A percentile compares a stretch with the other conserved stretches of the same genome.
phyloP scores from a whole-genome alignment of 2,888 invertebrate species.

The Cephus rjabovi region DNA sequence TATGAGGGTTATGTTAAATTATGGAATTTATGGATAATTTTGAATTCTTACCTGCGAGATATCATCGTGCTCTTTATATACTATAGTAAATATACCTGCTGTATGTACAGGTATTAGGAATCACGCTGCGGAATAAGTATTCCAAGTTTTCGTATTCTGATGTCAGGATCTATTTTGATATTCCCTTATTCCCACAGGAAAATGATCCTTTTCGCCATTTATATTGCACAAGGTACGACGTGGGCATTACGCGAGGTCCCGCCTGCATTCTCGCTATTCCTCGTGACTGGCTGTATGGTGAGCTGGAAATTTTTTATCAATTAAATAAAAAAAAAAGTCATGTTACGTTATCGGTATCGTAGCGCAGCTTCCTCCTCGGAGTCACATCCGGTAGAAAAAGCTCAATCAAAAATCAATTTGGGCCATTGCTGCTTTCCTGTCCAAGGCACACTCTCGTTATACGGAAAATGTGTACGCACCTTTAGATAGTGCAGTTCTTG shows the following conservation, averaged over 20 bases:
- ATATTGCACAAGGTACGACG: neutral
- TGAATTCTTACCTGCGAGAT: neutral
- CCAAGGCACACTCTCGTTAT: neutral
- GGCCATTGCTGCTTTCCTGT: slow-evolving; percentile 12
- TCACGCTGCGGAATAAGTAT: neutral
- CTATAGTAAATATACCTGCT: neutral
- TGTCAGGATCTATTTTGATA: neutral
- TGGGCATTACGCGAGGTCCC: neutral
- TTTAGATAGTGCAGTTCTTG: neutral
- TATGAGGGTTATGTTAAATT: neutral
- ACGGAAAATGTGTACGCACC: neutral
- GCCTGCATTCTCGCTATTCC: neutral
- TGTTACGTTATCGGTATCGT: neutral
- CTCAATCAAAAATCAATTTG: slow-evolving; percentile 19
- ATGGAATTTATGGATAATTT: neutral
- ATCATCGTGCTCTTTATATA: neutral
- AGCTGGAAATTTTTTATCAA: neutral
- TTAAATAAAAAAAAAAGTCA: neutral
- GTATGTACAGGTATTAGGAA: neutral
- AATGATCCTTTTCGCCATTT: neutral
- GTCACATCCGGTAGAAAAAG: neutral
- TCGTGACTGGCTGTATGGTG: neutral
- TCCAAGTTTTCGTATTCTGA: neutral
- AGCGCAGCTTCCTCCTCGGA: neutral
- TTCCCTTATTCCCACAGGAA: neutral